These are phyloP conservation scores for Pterophyllum scalare DNA, from an alignment of 2,113 vertebrate species.

Conservation along the genomic window DNA sequence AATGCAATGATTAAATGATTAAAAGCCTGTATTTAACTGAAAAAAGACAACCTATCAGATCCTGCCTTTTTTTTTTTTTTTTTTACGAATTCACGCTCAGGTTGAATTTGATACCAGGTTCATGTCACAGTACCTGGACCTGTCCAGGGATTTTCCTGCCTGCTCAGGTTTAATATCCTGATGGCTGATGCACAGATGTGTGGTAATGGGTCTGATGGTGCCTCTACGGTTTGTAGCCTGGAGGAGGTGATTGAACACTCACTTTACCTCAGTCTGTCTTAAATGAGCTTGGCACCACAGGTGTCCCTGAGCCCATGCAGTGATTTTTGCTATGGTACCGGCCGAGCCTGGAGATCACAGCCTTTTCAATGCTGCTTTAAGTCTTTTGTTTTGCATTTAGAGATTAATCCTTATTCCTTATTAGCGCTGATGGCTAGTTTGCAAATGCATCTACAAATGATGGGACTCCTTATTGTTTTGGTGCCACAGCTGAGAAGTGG, in stretches of 20 bases:
- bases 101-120: background rate
- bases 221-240: too few relatives aligned
- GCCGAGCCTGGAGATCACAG: background rate
- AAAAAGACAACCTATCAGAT: background rate
- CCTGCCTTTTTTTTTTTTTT: background rate
- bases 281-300: too few relatives aligned
- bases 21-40: background rate
- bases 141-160: background rate
- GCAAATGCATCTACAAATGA: background rate
- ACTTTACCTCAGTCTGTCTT: too few relatives aligned
- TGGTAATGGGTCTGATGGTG: background rate
- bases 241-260: too few relatives aligned
- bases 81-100: background rate
- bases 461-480: background rate
- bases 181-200: background rate
- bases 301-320: too few relatives aligned
- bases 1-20: background rate
- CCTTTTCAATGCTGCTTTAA: background rate
- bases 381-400: background rate
- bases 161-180: background rate
- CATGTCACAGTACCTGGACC: background rate
- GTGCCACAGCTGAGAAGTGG: constrained; percentile 91
- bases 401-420: background rate
- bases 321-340: background rate
- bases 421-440: background rate